These are phyloP conservation scores for Rhea americana DNA, from an alignment of 2,113 vertebrate genomes.

Conservation along the genomic window DNA sequence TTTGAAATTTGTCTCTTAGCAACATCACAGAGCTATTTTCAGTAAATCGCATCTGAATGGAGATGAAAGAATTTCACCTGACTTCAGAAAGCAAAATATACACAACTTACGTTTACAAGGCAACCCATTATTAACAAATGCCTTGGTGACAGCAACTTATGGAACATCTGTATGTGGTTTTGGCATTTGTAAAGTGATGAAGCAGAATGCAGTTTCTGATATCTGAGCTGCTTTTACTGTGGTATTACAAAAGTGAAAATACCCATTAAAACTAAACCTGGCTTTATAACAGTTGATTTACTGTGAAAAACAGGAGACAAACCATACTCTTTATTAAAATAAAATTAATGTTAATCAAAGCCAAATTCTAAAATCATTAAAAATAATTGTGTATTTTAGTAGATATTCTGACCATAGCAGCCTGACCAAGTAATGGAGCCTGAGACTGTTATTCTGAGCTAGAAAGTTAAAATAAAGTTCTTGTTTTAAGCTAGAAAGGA, in stretches of 20 bases:
- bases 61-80: slow-evolving; percentile 58
- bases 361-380: background rate
- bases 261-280: slow-evolving; percentile 39
- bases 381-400: background rate
- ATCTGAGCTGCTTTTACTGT: slow-evolving; percentile 41
- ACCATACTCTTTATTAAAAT: background rate
- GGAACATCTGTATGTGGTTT: slow-evolving; percentile 54
- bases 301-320: slow-evolving; percentile 46
- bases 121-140: slow-evolving; percentile 17
- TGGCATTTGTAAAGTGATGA: slow-evolving; percentile 57
- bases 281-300: slow-evolving; percentile 60
- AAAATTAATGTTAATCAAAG: background rate
- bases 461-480: background rate
- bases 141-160: slow-evolving; percentile 43
- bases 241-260: slow-evolving; percentile 38
- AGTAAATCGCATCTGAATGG: slow-evolving; percentile 54
- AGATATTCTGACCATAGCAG: background rate
- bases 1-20: slow-evolving; percentile 51
- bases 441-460: background rate
- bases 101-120: slow-evolving; percentile 62
- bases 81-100: slow-evolving; percentile 38
- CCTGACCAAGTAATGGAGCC: background rate
- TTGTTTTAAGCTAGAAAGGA: background rate
- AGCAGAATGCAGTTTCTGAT: slow-evolving; percentile 51
- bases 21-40: slow-evolving; percentile 28